These are phyloP conservation scores for Clarias macrocephalus DNA, from an alignment of 2,113 vertebrate species.

Conservation along the genomic window DNA sequence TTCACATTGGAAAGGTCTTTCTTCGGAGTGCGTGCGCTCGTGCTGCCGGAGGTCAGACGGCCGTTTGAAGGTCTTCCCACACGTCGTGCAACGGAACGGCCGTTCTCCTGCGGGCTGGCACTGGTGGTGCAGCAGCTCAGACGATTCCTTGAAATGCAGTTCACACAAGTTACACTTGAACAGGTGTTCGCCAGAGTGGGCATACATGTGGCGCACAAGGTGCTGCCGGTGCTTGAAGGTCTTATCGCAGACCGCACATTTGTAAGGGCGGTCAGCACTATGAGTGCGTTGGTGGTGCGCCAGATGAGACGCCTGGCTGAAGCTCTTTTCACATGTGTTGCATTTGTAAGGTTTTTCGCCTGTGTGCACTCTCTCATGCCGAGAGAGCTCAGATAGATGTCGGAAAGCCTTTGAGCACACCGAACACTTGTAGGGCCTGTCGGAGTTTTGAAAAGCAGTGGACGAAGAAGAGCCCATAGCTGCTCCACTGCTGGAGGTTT, in stretches of 20 bases:
- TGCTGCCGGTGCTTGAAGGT: constrained; percentile 97
- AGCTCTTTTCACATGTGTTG: constrained; percentile 92
- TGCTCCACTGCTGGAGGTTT: constrained; percentile 68
- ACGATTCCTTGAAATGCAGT: constrained; percentile 94
- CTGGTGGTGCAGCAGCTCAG: constrained; percentile 91
- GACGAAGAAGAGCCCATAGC: constrained; percentile 71
- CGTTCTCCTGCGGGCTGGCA: constrained; percentile 89
- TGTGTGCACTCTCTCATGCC: constrained; percentile 92
- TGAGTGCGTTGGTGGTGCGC: constrained; percentile 96
- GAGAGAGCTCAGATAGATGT: constrained; percentile 90
- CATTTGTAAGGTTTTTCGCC: constrained; percentile 97
- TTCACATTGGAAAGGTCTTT: constrained; percentile 94
- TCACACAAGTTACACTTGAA: constrained; percentile 95
- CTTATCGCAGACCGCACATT: constrained; percentile 94
- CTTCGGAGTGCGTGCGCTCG: constrained; percentile 91
- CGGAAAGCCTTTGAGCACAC: constrained; percentile 95
- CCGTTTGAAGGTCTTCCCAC: constrained; percentile 91
- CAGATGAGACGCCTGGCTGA: constrained; percentile 94
- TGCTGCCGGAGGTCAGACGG: constrained; percentile 94
- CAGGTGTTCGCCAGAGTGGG: constrained; percentile 90
- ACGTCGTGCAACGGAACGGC: constrained; percentile 88
- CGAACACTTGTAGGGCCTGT: constrained; percentile 92
- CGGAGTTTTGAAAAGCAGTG: constrained; percentile 64
- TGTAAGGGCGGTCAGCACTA: constrained; percentile 94
- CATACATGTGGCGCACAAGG: constrained; percentile 96